phyloP scores from a whole-genome alignment of 2,113 vertebrate species.

The Saimiri boliviensis region DNA sequence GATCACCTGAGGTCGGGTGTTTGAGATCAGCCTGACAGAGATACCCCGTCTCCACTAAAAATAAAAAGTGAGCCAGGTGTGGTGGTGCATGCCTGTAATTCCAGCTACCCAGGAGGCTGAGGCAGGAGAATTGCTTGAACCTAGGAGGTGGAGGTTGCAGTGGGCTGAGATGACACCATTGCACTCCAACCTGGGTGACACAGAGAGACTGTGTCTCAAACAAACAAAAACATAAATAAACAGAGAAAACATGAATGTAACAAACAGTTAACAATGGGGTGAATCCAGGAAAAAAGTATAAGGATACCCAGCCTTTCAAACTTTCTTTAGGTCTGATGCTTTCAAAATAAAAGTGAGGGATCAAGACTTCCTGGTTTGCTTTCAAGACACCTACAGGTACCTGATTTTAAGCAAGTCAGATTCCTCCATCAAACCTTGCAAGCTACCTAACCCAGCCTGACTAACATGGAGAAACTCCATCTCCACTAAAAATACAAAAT shows the following conservation, averaged over 20 bases:
- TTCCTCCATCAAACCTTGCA: background rate
- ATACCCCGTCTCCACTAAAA: background rate
- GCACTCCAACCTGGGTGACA: background rate
- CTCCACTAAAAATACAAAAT: too few relatives aligned
- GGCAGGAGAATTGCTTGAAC: background rate
- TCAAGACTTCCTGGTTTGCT: too few relatives aligned
- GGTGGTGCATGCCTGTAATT: background rate
- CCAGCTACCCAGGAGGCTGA: background rate
- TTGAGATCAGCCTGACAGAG: background rate
- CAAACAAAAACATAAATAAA: background rate
- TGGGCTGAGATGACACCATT: background rate
- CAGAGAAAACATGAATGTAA: too few relatives aligned
- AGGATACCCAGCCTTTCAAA: too few relatives aligned
- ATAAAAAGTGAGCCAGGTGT: too few relatives aligned
- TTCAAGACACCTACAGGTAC: background rate
- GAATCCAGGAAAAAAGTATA: too few relatives aligned
- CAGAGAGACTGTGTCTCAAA: background rate
- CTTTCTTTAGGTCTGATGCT: too few relatives aligned
- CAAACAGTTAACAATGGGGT: too few relatives aligned
- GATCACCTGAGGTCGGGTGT: too few relatives aligned
- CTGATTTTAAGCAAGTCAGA: background rate
- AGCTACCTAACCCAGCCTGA: background rate
- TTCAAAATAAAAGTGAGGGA: too few relatives aligned
- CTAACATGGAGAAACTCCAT: too few relatives aligned
- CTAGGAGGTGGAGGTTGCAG: background rate